A percentile compares a stretch with the other conserved stretches of the same genome.
Evolutionary conservation across 2,797 vertebrate species (phyloP).

Genomic region (Chrysocyon brachyurus): DNA sequence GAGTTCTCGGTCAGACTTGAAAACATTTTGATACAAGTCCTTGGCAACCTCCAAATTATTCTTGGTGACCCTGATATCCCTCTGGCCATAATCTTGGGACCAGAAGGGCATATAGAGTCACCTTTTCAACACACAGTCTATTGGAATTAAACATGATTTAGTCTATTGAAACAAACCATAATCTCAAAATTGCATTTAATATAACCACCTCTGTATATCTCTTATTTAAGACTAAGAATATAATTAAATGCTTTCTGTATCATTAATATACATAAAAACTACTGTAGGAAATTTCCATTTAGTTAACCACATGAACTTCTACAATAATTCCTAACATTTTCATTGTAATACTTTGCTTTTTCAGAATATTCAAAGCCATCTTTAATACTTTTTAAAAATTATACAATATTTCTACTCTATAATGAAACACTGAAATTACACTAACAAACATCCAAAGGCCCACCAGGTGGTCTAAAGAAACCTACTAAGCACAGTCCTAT

Average conservation of each 20-base stretch:
- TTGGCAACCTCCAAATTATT: constrained; percentile 92
- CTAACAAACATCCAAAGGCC: constrained; percentile 15
- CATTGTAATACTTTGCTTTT: neutral
- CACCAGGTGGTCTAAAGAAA: constrained; percentile 41
- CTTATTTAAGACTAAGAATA: constrained; percentile 54
- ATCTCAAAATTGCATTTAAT: neutral
- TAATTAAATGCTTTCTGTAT: constrained; percentile 38
- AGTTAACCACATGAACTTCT: constrained; percentile 33
- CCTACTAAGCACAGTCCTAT: neutral
- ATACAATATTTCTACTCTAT: constrained; percentile 16
- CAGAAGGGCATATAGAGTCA: constrained; percentile 88
- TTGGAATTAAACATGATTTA: constrained; percentile 53
- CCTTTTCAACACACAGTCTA: constrained; percentile 79
- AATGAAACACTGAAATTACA: constrained; percentile 58
- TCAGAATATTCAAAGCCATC: neutral
- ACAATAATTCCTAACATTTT: constrained; percentile 62
- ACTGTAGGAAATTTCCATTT: constrained; percentile 53
- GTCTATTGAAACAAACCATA: constrained; percentile 51
- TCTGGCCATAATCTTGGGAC: constrained; percentile 88
- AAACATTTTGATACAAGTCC: constrained; percentile 89
- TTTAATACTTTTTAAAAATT: constrained; percentile 26
- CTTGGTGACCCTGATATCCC: constrained; percentile 90
- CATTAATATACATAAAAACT: constrained; percentile 63
- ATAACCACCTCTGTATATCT: constrained; percentile 10
- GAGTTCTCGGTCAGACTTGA: constrained; percentile 92